Conservation (phyloP, 2,888 invertebrate species). For the Tiliacea aurago region DNA sequence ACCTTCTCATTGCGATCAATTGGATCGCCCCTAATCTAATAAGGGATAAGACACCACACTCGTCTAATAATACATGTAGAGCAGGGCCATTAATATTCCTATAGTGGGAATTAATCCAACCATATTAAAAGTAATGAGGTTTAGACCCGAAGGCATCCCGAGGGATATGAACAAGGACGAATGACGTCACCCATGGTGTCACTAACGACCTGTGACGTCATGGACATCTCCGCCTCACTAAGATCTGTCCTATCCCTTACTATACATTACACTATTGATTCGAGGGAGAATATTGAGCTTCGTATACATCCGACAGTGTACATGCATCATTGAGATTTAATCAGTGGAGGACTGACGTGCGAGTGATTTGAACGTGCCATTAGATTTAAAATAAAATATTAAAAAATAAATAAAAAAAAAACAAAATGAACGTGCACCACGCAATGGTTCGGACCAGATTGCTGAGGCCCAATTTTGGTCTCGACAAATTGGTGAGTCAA, state of each 20-base stretch:
- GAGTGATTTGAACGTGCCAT: constrained; percentile 79
- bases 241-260: constrained; percentile 72
- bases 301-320: constrained; percentile 71
- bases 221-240: constrained; percentile 79
- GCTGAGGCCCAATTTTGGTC: constrained; percentile 73
- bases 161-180: constrained; percentile 75
- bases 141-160: constrained; percentile 70
- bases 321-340: constrained; percentile 77
- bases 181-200: constrained; percentile 85
- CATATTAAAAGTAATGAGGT: constrained; percentile 70
- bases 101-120: constrained; percentile 56
- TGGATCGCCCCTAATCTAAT: constrained; percentile 55
- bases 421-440: constrained; percentile 83
- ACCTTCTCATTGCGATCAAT: constrained; percentile 29
- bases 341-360: constrained; percentile 75
- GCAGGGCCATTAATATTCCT: constrained; percentile 56
- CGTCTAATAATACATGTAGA: constrained; percentile 23
- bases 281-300: constrained; percentile 69
- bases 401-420: constrained; percentile 52
- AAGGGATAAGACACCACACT: constrained; percentile 24
- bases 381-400: constrained; percentile 59
- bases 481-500: constrained; percentile 81
- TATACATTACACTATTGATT: constrained; percentile 79
- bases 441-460: constrained; percentile 77
- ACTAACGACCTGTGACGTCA: constrained; percentile 87